A percentile compares a stretch with the other conserved stretches of the same genome.
phyloP scores from a whole-genome alignment of 2,113 vertebrate genomes.

The Charadrius vociferus region DNA sequence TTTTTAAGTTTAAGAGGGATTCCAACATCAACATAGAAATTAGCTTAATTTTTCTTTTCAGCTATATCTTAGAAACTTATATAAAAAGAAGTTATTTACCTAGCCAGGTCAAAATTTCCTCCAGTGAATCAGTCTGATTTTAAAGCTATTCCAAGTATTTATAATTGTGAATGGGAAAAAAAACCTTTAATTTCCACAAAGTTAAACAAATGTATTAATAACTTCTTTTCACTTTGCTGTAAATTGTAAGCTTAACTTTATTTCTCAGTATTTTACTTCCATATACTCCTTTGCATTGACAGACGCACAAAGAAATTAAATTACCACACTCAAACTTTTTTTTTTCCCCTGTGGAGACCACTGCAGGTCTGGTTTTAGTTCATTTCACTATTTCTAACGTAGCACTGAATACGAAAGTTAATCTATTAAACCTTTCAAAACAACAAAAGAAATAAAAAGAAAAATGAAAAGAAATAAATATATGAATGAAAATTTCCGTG shows the following conservation, averaged over 20 bases:
- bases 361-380: background rate
- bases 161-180: background rate
- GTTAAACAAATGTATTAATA: background rate
- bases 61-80: background rate
- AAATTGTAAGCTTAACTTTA: background rate
- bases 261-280: background rate
- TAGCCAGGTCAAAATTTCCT: background rate
- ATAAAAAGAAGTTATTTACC: background rate
- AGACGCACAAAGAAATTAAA: background rate
- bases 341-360: background rate
- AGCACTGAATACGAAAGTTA: background rate
- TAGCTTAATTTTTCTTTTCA: background rate
- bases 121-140: background rate
- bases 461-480: too few relatives aligned
- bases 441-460: background rate
- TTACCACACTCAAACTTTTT: background rate
- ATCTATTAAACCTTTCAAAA: background rate
- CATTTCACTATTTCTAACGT: background rate
- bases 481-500: background rate
- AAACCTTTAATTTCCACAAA: slow-evolving; percentile 5
- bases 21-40: background rate
- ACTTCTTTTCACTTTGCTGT: background rate
- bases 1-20: background rate
- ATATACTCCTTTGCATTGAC: background rate
- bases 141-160: background rate